Conservation (phyloP, 2,113 vertebrate species). For the Tonatia bakeri region DNA sequence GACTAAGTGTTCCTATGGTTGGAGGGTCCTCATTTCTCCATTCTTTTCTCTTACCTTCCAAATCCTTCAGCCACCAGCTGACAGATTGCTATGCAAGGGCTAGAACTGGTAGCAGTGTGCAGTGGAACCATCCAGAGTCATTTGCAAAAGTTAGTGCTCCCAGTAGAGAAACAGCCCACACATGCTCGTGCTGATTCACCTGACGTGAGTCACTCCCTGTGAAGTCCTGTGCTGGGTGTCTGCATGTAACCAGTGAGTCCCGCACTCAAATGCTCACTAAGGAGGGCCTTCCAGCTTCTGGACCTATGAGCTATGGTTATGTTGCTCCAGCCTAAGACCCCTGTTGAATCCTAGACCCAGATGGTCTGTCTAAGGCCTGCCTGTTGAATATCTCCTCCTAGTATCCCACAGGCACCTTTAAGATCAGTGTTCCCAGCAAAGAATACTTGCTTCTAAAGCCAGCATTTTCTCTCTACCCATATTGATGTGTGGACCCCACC, state of each 20-base stretch:
- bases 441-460: background rate
- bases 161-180: background rate
- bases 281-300: background rate
- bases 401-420: background rate
- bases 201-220: background rate
- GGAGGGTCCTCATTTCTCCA: background rate
- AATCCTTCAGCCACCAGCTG: background rate
- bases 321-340: background rate
- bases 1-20: background rate
- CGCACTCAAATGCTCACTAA: fast-evolving
- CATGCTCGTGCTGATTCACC: background rate
- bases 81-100: background rate
- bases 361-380: background rate
- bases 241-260: background rate
- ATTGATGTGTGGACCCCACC: background rate
- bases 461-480: background rate
- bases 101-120: background rate
- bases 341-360: background rate
- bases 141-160: slow-evolving; percentile 3
- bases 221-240: slow-evolving; percentile 7
- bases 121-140: background rate
- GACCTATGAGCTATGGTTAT: background rate
- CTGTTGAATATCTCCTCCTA: background rate
- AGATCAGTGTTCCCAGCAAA: background rate
- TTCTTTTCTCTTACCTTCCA: background rate